phyloP scores from a whole-genome alignment of 2,113 vertebrate species.

The Hymenochirus boettgeri region DNA sequence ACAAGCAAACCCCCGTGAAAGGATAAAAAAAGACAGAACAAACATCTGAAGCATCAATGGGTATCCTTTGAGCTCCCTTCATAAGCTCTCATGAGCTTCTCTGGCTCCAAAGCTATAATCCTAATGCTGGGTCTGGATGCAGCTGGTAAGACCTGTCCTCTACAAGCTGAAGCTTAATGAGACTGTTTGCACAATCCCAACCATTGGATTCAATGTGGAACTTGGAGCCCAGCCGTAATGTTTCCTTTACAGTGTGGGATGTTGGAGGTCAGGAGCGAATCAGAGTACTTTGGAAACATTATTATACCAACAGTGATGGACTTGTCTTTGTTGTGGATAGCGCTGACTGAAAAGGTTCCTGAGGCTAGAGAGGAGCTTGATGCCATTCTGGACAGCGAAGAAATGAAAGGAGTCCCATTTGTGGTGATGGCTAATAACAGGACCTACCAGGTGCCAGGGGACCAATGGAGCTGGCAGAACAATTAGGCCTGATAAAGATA shows the following conservation, averaged over 20 bases:
- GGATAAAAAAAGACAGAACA: neutral
- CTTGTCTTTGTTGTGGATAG: slow-evolving; percentile 46
- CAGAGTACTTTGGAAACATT: slow-evolving; percentile 34
- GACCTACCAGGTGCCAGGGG: slow-evolving; percentile 42
- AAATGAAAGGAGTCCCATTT: slow-evolving; percentile 39
- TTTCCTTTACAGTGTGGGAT: slow-evolving; percentile 46
- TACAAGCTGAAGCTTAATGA: slow-evolving; percentile 45
- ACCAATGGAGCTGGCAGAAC: slow-evolving; percentile 33
- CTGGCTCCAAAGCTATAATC: slow-evolving; percentile 26
- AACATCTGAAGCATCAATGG: slow-evolving; percentile 18
- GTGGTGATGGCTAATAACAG: slow-evolving; percentile 48
- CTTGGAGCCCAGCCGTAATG: slow-evolving; percentile 25
- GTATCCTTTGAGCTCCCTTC: slow-evolving; percentile 35
- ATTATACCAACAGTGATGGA: slow-evolving; percentile 36
- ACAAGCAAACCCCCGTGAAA: neutral
- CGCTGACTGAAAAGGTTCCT: slow-evolving; percentile 10
- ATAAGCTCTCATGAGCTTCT: slow-evolving; percentile 14
- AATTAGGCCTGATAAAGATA: slow-evolving; percentile 25
- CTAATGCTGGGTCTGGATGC: slow-evolving; percentile 58
- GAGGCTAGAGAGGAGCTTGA: slow-evolving; percentile 33
- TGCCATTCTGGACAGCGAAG: neutral
- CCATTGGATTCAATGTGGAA: slow-evolving; percentile 44
- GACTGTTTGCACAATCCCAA: slow-evolving; percentile 35
- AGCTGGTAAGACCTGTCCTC: slow-evolving; percentile 69
- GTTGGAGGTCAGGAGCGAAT: slow-evolving; percentile 29